These are phyloP conservation scores for Dorcus parallelipipedus DNA, from an alignment of 2,888 invertebrate genomes.

Conservation along the genomic window DNA sequence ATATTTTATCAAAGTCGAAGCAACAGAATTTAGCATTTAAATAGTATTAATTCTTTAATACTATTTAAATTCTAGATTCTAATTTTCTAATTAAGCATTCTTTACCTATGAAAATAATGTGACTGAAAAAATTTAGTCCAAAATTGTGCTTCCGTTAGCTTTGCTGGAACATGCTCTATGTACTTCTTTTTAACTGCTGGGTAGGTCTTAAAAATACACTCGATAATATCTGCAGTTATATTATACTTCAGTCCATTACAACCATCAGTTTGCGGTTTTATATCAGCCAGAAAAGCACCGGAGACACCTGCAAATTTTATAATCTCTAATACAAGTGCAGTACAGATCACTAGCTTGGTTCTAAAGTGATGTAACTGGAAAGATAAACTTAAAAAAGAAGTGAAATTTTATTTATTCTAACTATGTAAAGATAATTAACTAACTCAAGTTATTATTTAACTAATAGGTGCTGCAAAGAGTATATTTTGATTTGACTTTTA, in stretches of 20 bases:
- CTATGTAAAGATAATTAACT: no score
- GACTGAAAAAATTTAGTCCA: slow-evolving; percentile 99
- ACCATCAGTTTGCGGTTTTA: slow-evolving; percentile 95
- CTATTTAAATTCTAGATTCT: no score
- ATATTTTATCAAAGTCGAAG: no score
- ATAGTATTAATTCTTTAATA: no score
- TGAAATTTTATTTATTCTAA: background rate
- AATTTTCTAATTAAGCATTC: no score
- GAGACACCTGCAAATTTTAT: slow-evolving; percentile 57
- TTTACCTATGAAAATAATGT: slow-evolving; percentile 90
- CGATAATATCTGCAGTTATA: slow-evolving; percentile 93
- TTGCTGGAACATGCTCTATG: slow-evolving; percentile 90
- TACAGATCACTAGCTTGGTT: background rate
- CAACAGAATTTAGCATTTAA: no score
- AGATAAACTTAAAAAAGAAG: background rate
- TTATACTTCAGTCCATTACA: slow-evolving; percentile 97
- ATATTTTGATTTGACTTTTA: no score
- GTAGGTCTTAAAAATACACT: slow-evolving; percentile 98
- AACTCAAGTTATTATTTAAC: no score
- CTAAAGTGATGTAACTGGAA: background rate
- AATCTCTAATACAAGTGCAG: background rate
- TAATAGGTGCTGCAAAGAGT: no score
- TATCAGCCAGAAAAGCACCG: slow-evolving; percentile 82
- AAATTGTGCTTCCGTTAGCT: slow-evolving; percentile 94
- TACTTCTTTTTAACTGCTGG: slow-evolving; percentile 98